These are phyloP conservation scores for Eidolon dupreanum DNA, from an alignment of 2,797 vertebrate genomes.

Conservation along the genomic window DNA sequence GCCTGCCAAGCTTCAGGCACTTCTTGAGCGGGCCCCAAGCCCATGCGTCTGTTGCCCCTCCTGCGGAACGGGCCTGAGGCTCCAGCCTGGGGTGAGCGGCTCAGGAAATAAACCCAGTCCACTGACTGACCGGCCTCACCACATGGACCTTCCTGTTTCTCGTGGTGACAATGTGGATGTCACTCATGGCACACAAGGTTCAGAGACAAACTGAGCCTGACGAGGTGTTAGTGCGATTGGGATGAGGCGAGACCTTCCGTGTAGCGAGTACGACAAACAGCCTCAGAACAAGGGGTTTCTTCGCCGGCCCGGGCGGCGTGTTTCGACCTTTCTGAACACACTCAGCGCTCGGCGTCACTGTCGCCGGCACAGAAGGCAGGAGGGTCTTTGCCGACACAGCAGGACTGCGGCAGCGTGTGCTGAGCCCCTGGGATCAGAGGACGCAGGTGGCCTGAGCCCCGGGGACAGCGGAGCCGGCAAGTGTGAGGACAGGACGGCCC, in stretches of 20 bases:
- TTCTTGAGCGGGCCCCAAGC: not conserved
- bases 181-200: not conserved
- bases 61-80: not conserved
- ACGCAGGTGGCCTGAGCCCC: not conserved
- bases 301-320: not conserved
- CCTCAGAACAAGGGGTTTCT: not conserved
- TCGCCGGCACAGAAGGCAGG: not conserved
- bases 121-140: not conserved
- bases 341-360: not conserved
- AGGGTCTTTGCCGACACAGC: not conserved
- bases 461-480: not conserved
- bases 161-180: not conserved
- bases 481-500: not conserved
- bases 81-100: not conserved
- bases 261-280: not conserved
- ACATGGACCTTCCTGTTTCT: not conserved
- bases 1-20: not conserved
- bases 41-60: not conserved
- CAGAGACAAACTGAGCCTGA: conserved; percentile 25
- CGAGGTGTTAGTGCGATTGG: not conserved
- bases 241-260: not conserved
- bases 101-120: not conserved
- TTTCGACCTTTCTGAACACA: not conserved
- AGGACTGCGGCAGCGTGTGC: not conserved
- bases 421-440: not conserved